Evolutionary conservation across 2,113 vertebrate species (phyloP).

Genomic region (Pelusios castaneus): DNA sequence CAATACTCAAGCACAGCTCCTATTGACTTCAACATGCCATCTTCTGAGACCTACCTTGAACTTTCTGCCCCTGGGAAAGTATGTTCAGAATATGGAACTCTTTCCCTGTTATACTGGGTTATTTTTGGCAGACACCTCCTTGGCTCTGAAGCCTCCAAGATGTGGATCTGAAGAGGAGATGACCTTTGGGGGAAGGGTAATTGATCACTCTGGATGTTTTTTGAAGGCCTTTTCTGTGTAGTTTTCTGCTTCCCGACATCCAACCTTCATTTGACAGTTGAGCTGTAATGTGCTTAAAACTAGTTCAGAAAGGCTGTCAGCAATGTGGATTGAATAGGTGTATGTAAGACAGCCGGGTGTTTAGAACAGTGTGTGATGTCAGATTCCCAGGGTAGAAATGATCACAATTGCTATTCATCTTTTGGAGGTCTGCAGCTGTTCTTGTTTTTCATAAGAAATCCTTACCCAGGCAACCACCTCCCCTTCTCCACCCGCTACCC

Average conservation of each 20-base stretch:
- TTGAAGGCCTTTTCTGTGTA: neutral
- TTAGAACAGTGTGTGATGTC: too few species aligned
- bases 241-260: neutral
- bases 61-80: neutral
- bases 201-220: accelerated
- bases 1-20: neutral
- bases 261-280: neutral
- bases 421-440: neutral
- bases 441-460: neutral
- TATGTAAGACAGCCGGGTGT: neutral
- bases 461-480: neutral
- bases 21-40: neutral
- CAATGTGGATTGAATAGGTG: neutral
- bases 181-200: neutral
- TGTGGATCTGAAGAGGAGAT: neutral
- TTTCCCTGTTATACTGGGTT: neutral
- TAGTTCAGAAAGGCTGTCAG: neutral
- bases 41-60: neutral
- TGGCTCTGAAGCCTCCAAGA: neutral
- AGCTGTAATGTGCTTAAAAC: neutral
- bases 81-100: neutral
- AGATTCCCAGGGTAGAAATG: neutral
- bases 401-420: neutral
- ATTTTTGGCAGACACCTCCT: neutral
- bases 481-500: neutral